phyloP scores from a whole-genome alignment of 2,113 vertebrate species.

The Phrynosoma blainvillii region DNA sequence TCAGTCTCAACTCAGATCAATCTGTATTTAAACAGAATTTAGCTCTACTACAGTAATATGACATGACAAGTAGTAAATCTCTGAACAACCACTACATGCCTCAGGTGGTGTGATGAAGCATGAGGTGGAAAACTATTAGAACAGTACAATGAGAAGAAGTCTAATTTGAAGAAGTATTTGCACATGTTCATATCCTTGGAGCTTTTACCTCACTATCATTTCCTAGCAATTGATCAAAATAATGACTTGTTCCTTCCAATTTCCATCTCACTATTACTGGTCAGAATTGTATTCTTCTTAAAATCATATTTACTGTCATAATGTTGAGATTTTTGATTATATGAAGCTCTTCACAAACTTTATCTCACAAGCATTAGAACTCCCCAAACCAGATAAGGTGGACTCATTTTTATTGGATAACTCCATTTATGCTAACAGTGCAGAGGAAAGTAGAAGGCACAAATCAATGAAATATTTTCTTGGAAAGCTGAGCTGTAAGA shows the following conservation, averaged over 20 bases:
- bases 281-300: not conserved
- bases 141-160: not conserved
- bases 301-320: not conserved
- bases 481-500: not conserved
- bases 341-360: not conserved
- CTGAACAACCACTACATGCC: not conserved
- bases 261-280: not conserved
- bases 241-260: not conserved
- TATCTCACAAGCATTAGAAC: not conserved
- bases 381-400: no score
- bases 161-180: slow-evolving; percentile 3
- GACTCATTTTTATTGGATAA: no score
- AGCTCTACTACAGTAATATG: not conserved
- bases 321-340: not conserved
- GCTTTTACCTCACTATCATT: not conserved
- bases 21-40: not conserved
- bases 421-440: not conserved
- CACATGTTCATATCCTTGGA: not conserved
- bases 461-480: not conserved
- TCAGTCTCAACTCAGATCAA: not conserved
- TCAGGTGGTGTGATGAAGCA: slow-evolving; percentile 18
- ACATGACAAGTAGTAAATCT: slow-evolving; percentile 27
- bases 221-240: not conserved
- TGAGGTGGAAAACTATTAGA: slow-evolving; percentile 6
- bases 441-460: no score